Evolutionary conservation across 2,113 vertebrate genomes (phyloP), one percentile per base, ranked within the genome.

Genomic region (Psammodynastes pulverulentus): DNA sequence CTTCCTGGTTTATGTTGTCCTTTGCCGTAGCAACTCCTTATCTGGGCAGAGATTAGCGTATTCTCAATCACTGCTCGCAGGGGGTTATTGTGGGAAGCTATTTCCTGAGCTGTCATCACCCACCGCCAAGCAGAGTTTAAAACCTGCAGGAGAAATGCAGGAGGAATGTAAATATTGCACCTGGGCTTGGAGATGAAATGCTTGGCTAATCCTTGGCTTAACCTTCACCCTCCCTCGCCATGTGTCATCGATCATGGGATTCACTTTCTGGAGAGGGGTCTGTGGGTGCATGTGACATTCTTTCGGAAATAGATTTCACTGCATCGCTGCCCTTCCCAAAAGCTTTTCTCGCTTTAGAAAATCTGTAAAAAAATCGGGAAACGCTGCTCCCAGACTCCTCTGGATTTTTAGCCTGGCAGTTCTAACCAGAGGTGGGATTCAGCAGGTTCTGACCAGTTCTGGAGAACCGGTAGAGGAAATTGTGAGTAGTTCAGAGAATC

Each of bases 21-120:
- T 96, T 98, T 96, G 95, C 97, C 96, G 97, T 98, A 94, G 96
- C 98, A 97, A 98, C 97, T 94, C 94, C 97, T 97, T 98, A 98
- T 98, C 98, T 95, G 3, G 10, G 72, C 79, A 7, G 93, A 95
- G 96, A 97, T 96, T 94, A 97, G 94, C 94, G 94, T 86, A 92
- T 96, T 92, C 95, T 29, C 89, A 91, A 96, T 95, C 95, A 92
- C 94, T 62, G 92, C 91, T 86, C 95, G 95, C 91, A 86, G 39
- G 49, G 95, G 96, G 94, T 96, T 94, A 94, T 23, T 95, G 95
- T 96, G 96, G 95, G 95, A 79, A 94, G 91, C 91, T 91, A 0
- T 95, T 97, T 97, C 96, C 97, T 96, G 95, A 96, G 93, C 96
- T 97, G 96, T 96, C 96, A 94, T 87, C 58, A 3, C 94, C 53